Base-by-base conservation (phyloP, 2,888 invertebrate genomes). In the Cylindroiulus punctatus region DNA sequence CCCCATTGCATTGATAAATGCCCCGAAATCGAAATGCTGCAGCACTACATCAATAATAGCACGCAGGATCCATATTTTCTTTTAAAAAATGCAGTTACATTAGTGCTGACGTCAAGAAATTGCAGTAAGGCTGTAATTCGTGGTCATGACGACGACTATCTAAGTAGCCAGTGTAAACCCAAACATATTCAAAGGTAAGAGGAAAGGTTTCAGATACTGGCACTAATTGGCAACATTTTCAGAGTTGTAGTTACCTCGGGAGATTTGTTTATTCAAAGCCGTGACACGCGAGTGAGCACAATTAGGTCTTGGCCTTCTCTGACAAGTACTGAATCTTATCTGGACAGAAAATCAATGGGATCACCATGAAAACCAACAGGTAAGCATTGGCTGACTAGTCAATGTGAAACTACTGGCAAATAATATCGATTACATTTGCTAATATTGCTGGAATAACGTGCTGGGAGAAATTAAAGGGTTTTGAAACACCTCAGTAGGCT, bases 221-320 rank as follows among this genome's bases (percentile, higher is more conserved):
- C 30, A 0, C 76, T 76, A 76, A 76, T 76, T 76, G 76, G 76
- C 76, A 76, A 32, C 30, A 30, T 76, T 76, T 76, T 76, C 30
- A 30, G 76, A 76, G 17, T 12, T 32, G 30, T 14, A 32, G 76
- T 76, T 76, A 30, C 76, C 32, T 76, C 26, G 30, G 30, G 76
- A 76, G 76, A 76, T 76, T 76, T 76, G 76, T 76, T 76, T 76
- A 76, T 30, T 76, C 76, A 76, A 76, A 76, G 76, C 76, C 30
- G 76, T 30, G 76, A 76, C 76, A 76, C 76, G 76, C 76, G 76
- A 76, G 76, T 76, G 76, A 76, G 4, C 76, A 76, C 76, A 76
- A 76, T 76, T 76, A 32, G 76, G 76, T 76, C 76, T 76, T 76
- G 76, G 76, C 76, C 76, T 76, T 30, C 76, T 14, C 26, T 76